Evolutionary conservation across 2,797 vertebrate species (phyloP).

Genomic region (Platyrinchus mystaceus): DNA sequence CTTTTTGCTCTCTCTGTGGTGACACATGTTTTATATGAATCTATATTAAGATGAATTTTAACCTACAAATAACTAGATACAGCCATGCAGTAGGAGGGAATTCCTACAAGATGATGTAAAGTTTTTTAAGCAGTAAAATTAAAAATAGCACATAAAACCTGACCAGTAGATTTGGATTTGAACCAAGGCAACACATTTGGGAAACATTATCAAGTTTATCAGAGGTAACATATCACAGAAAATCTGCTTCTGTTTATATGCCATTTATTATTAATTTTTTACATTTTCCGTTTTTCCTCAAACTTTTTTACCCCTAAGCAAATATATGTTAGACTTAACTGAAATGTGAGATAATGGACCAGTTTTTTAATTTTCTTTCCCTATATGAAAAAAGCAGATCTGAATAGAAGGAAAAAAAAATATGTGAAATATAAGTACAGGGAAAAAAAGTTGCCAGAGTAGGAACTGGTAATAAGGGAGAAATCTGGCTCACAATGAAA

Average conservation of each 20-base stretch:
- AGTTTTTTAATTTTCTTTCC: constrained; percentile 54
- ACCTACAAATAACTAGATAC: constrained; percentile 95
- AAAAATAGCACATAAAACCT: constrained; percentile 80
- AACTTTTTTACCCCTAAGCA: constrained; percentile 72
- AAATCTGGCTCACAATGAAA: background rate
- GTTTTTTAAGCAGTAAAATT: constrained; percentile 81
- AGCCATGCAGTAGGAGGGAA: constrained; percentile 85
- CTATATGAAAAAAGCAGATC: constrained; percentile 41
- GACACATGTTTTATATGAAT: constrained; percentile 97
- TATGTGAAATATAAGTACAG: constrained; percentile 57
- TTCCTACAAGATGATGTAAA: constrained; percentile 84
- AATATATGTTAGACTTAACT: constrained; percentile 72
- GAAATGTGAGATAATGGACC: constrained; percentile 72
- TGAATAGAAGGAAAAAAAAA: constrained; percentile 45
- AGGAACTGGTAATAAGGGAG: background rate
- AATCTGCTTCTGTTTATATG: constrained; percentile 83
- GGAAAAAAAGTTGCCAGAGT: constrained; percentile 38
- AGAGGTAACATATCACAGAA: constrained; percentile 75
- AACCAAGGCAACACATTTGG: constrained; percentile 80
- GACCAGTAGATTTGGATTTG: constrained; percentile 74
- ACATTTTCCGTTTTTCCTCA: constrained; percentile 79
- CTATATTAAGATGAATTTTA: constrained; percentile 95
- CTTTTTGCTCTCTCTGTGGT: constrained; percentile 66
- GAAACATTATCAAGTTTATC: constrained; percentile 82
- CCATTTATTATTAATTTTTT: constrained; percentile 80